phyloP scores from a whole-genome alignment of 2,797 vertebrate genomes.

The Triplophysa bombifrons region DNA sequence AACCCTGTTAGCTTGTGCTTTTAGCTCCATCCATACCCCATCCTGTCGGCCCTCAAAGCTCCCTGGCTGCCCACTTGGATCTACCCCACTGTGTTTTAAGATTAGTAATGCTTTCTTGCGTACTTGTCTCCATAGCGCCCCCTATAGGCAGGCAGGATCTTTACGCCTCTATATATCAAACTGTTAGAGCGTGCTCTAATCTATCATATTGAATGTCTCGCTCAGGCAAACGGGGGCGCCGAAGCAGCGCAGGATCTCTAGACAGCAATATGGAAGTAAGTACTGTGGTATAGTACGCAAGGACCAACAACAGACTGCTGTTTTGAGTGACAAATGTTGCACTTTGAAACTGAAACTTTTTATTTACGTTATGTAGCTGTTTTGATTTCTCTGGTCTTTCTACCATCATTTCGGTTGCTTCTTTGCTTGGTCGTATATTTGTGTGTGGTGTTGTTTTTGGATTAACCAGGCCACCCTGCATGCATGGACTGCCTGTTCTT shows the following conservation, averaged over 20 bases:
- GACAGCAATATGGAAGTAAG: constrained; percentile 99
- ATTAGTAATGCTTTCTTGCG: constrained; percentile 50
- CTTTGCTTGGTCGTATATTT: constrained; percentile 48
- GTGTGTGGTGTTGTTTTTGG: constrained; percentile 64
- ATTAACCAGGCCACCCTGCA: constrained; percentile 78
- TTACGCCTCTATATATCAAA: constrained; percentile 68
- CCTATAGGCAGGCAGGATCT: constrained; percentile 58
- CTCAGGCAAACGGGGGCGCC: constrained; percentile 98
- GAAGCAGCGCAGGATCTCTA: constrained; percentile 99
- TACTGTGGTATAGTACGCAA: constrained; percentile 80
- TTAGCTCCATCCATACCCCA: constrained; percentile 12
- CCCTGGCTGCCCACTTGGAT: constrained; percentile 11
- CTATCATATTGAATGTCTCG: constrained; percentile 97
- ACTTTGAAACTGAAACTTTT: constrained; percentile 68
- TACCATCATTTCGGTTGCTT: constrained; percentile 68
- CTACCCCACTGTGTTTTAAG: background rate
- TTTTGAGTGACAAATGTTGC: constrained; percentile 77
- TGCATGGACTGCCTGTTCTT: constrained; percentile 77
- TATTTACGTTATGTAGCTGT: background rate
- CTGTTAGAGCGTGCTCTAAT: constrained; percentile 82
- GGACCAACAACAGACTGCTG: constrained; percentile 57
- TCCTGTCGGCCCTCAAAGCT: constrained; percentile 46
- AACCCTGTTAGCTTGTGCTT: constrained; percentile 14
- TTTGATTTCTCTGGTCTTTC: constrained; percentile 42
- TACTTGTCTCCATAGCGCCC: constrained; percentile 53